Base-by-base conservation (phyloP, 2,113 vertebrate genomes). In the Lucifuga dentata region DNA sequence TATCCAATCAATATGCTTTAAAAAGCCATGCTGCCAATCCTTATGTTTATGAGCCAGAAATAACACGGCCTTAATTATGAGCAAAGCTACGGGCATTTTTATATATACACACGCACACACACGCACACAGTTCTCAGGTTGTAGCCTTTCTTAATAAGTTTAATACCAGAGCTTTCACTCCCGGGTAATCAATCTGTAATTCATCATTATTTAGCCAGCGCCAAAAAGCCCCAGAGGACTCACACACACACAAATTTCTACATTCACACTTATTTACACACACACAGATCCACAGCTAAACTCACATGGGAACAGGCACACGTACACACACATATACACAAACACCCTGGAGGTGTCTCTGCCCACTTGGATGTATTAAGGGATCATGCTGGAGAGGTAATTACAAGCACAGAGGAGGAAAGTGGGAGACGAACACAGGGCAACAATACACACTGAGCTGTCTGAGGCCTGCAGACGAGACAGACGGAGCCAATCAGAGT, bases 101-200 rank as follows among this genome's bases (percentile, higher is more conserved):
- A 10, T 33, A n/a, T n/a, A n/a, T n/a, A n/a, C n/a, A n/a, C n/a
- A 0, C 23, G 12, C 15, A 17, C 13, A 21, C 36, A 51, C 17
- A 23, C 23, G 41, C 36, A 36, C 62, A 56, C 17, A 38, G 9
- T 69, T 56, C 58, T 67, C 75, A 81, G 80, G 79, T 82, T 88
- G 60, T 62, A 65, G 64, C 62, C 67, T 75, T 81, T 80, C 45
- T 73, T 88, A 89, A 90, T 81, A 85, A 63, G 59, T 90, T 89
- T 87, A 81, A 87, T 78, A 79, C 59, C 73, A 58, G 56, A 69
- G 81, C 78, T 73, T 82, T 87, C 72, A 86, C 90, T 88, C 88
- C 64, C 88, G 87, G 87, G 87, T 89, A 90, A 91, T 88, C 88
- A 90, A 88, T 87, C 76, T 86, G 73, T 79, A 89, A 90, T 87